Evolutionary conservation across 2,888 invertebrate genomes (phyloP), one percentile per base, ranked within the genome.

Genomic region (Eumacrocentrus americanus): DNA sequence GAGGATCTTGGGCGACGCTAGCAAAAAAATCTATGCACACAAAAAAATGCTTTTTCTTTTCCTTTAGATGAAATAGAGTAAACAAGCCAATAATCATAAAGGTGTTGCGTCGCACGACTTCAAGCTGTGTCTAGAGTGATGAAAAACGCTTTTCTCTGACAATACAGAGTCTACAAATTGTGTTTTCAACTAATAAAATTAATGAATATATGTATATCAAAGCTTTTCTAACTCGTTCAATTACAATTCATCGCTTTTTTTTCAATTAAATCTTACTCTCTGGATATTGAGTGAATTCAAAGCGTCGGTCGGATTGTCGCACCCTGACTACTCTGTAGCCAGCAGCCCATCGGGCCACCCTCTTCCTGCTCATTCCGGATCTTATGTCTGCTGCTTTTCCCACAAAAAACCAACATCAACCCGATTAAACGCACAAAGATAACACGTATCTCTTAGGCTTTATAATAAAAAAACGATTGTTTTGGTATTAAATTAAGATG

Each of bases 321-420:
- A 80, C 74, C 71, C 81, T 77, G 72, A 81, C 81, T 74, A 81
- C 77, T 73, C 79, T 78, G 72, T 80, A 81, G 76, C 80, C 80
- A 72, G 77, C 77, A 69, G 79, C 78, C 76, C 78, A 73, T 68
- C 81, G 81, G 66, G 67, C 70, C 72, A 76, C 72, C 74, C 79
- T 74, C 68, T 78, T 77, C 72, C 72, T 69, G 63, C 65, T 69
- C 71, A 74, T 68, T 68, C 71, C 69, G 73, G 77, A 72, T 70
- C 70, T 68, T 68, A 72, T 69, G 71, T 70, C 70, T 66, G 74
- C 74, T 78, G 75, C 9, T 62, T 67, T 63, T 65, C 60, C 66
- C 69, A 67, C 69, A 67, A 72, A 70, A 73, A 71, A 70, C 18
- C 71, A 29, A 68, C 58, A 63, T 69, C 55, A 70, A 67, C 66